Evolutionary conservation across 2,797 vertebrate genomes (phyloP).

Genomic region (Hippopotamyrus pictus): DNA sequence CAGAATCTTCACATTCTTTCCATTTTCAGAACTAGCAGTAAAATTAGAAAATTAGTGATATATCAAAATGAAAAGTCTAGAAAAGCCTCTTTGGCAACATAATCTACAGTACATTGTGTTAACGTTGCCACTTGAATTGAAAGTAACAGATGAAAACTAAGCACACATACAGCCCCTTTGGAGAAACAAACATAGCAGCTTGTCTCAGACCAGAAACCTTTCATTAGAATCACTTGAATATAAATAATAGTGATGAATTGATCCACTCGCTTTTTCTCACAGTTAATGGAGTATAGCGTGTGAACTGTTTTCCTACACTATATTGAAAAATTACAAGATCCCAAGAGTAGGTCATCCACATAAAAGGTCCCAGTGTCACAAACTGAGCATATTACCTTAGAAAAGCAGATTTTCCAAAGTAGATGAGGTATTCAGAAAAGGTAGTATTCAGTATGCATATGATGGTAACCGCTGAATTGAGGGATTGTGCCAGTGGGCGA

Average conservation of each 20-base stretch:
- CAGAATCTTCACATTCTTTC: background rate
- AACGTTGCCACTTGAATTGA: background rate
- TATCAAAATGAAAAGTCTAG: background rate
- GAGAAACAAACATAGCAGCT: background rate
- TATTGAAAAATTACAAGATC: background rate
- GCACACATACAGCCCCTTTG: background rate
- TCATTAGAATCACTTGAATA: slow-evolving; percentile 4
- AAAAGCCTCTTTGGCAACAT: background rate
- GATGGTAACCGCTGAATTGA: background rate
- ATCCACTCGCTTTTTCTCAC: background rate
- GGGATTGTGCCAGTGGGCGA: background rate
- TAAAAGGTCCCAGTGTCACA: background rate
- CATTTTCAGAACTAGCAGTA: background rate
- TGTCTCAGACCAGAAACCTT: background rate
- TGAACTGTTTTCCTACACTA: background rate
- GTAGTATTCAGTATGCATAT: background rate
- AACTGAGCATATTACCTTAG: background rate
- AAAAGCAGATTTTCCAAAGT: background rate
- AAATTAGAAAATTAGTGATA: background rate
- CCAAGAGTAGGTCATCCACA: background rate
- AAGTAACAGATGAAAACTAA: background rate
- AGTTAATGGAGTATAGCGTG: background rate
- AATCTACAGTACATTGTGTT: background rate
- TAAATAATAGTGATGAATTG: background rate
- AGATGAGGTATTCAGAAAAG: background rate